Percentiles rank a stretch among this genome's conserved stretches.
Conservation (phyloP, 1,140 invertebrate genomes). For the Mesaphorura yosii region DNA sequence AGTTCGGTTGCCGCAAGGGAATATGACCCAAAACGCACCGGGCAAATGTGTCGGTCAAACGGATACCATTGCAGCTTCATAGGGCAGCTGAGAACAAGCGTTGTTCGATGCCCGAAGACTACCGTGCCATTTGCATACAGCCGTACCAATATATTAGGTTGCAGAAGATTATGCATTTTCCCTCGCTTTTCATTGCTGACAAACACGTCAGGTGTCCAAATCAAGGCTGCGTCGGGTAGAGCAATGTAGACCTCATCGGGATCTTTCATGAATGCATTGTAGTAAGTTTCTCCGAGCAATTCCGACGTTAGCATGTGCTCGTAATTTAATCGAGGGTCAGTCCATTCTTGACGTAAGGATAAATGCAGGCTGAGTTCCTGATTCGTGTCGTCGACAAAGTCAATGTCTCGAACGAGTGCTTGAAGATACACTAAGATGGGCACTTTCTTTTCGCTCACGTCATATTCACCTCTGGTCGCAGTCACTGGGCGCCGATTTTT, state of each 20-base stretch:
- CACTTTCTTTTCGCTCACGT: no score
- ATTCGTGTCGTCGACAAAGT: constrained; percentile 14
- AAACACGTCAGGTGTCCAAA: constrained; percentile 45
- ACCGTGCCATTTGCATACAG: constrained; percentile 42
- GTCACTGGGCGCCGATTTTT: no score
- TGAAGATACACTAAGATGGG: no score
- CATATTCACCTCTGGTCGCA: no score
- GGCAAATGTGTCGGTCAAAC: constrained; percentile 7
- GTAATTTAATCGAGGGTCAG: constrained; percentile 8
- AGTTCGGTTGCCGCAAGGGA: constrained; percentile 90
- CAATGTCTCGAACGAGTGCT: constrained; percentile 1
- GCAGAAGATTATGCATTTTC: constrained; percentile 40
- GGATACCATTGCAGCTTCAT: constrained; percentile 15
- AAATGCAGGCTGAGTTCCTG: constrained; percentile 12
- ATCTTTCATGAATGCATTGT: no score
- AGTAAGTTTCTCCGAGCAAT: no score
- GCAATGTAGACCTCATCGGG: constrained; percentile 30
- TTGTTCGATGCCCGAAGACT: constrained; percentile 30
- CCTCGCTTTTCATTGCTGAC: constrained; percentile 43
- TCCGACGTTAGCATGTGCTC: background rate
- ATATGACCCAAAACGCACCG: constrained; percentile 36
- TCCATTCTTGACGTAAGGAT: constrained; percentile 18
- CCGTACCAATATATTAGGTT: constrained; percentile 37
- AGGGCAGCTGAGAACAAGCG: background rate
- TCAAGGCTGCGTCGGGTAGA: constrained; percentile 36